Conservation (phyloP, 2,113 vertebrate species). For the Oncorhynchus kisutch region DNA sequence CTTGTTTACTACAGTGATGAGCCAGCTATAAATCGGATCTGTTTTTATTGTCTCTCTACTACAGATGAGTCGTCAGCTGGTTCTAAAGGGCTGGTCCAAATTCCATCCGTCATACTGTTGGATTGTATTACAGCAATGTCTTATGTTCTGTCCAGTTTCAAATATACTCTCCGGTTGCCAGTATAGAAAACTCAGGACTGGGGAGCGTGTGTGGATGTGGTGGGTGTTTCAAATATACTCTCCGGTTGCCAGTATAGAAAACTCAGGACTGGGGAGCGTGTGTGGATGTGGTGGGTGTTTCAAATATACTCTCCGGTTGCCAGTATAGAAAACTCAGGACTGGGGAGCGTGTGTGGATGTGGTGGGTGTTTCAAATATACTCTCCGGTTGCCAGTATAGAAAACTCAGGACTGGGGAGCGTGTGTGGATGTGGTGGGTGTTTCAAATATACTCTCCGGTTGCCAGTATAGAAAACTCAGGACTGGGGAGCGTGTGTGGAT, state of each 20-base stretch:
- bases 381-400: too few relatives aligned
- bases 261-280: constrained; percentile 2
- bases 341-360: too few relatives aligned
- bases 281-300: neutral
- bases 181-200: neutral
- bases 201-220: constrained; percentile 3
- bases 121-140: constrained; percentile 17
- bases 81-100: neutral
- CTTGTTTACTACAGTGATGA: constrained; percentile 18
- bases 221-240: neutral
- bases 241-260: constrained; percentile 5
- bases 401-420: too few relatives aligned
- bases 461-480: neutral
- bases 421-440: too few relatives aligned
- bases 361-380: too few relatives aligned
- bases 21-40: constrained; percentile 16
- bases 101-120: constrained; percentile 11
- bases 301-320: too few relatives aligned
- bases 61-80: constrained; percentile 16
- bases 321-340: too few relatives aligned
- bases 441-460: constrained; percentile 14
- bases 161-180: constrained; percentile 12
- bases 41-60: constrained; percentile 19
- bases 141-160: neutral
- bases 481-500: constrained; percentile 6